Evolutionary conservation across 2,888 invertebrate species (phyloP).

Genomic region (Dryobotodes eremita): DNA sequence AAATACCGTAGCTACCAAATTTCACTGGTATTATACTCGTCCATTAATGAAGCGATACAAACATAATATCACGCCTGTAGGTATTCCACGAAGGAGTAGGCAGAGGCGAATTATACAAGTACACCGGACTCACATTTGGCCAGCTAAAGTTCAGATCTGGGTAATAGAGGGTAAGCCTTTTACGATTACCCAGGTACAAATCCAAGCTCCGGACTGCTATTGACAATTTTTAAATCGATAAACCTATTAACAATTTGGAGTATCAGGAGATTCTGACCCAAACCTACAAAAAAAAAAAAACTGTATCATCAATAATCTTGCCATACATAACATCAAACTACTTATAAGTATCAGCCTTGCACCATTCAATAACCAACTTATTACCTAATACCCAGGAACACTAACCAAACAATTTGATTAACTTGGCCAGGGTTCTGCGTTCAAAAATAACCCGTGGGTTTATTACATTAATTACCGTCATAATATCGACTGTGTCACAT

Average conservation of each 20-base stretch:
- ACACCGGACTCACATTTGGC: neutral
- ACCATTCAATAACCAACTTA: neutral
- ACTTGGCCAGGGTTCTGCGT: neutral
- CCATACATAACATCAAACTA: too few species aligned
- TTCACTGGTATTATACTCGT: neutral
- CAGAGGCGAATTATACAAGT: neutral
- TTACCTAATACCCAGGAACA: neutral
- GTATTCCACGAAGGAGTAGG: neutral
- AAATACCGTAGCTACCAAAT: neutral
- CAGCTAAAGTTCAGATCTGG: neutral
- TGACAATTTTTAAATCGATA: neutral
- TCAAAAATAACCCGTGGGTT: constrained; percentile 1
- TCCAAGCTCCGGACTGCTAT: too few species aligned
- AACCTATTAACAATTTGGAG: too few species aligned
- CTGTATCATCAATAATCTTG: neutral
- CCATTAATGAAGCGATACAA: neutral
- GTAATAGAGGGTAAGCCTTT: neutral
- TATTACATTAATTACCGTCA: constrained; percentile 19
- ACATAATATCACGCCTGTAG: neutral
- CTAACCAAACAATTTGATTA: neutral
- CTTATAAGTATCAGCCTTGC: neutral
- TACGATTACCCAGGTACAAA: neutral
- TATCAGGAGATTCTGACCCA: neutral
- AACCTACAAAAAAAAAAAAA: neutral
- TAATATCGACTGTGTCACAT: constrained; percentile 39